phyloP scores from a whole-genome alignment of 2,888 invertebrate species.

The Hypena proboscidalis region DNA sequence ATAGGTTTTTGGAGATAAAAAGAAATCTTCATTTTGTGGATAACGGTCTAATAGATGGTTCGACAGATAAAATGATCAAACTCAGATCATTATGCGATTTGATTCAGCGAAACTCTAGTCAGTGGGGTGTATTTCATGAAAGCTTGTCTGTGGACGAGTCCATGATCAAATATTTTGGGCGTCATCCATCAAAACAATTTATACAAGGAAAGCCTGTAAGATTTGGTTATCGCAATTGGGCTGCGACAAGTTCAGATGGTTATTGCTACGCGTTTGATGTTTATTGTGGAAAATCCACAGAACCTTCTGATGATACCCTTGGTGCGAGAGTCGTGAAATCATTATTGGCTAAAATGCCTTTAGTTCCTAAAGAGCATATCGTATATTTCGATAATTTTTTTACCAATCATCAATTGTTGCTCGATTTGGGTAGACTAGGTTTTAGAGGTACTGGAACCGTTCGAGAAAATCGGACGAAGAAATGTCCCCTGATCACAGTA shows the following conservation, averaged over 20 bases:
- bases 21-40: slow-evolving; percentile 7
- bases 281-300: slow-evolving; percentile 31
- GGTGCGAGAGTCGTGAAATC: slow-evolving; percentile 30
- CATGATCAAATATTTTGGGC: slow-evolving; percentile 30
- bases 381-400: too few relatives aligned
- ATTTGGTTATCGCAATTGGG: slow-evolving; percentile 40
- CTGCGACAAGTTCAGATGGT: slow-evolving; percentile 28
- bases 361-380: slow-evolving; percentile 26
- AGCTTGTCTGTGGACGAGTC: slow-evolving; percentile 27
- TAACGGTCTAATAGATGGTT: background rate
- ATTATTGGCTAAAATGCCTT: slow-evolving; percentile 29
- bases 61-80: background rate
- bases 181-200: slow-evolving; percentile 28
- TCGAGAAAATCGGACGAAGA: slow-evolving; percentile 37
- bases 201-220: slow-evolving; percentile 25
- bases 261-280: slow-evolving; percentile 32
- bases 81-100: background rate
- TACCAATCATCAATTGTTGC: slow-evolving; percentile 26
- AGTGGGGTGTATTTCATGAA: slow-evolving; percentile 22
- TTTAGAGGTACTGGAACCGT: slow-evolving; percentile 35
- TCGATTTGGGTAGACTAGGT: slow-evolving; percentile 24
- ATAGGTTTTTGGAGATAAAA: slow-evolving; percentile 8
- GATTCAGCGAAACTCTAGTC: too few relatives aligned
- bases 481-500: slow-evolving; percentile 1
- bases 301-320: slow-evolving; percentile 16